A percentile compares a stretch with the other conserved stretches of the same genome.
phyloP scores from a whole-genome alignment of 2,888 invertebrate genomes.

The Limenitis camilla region DNA sequence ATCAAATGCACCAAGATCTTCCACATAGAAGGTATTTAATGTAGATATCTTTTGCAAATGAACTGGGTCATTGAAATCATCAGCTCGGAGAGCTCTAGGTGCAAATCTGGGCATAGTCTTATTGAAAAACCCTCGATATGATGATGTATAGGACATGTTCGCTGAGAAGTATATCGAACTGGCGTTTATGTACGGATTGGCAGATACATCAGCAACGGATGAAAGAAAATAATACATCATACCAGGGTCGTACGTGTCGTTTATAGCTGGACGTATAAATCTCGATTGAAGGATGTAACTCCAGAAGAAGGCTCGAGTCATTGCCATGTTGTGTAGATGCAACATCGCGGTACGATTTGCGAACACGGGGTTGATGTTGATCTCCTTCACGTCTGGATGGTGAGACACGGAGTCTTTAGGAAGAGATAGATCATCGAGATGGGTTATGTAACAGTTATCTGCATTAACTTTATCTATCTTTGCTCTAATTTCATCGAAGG shows the following conservation, averaged over 20 bases:
- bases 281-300: conserved; percentile 94
- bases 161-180: conserved; percentile 96
- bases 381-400: conserved; percentile 92
- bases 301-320: conserved; percentile 96
- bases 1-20: conserved; percentile 89
- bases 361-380: conserved; percentile 94
- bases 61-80: conserved; percentile 97
- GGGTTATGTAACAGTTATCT: conserved; percentile 93
- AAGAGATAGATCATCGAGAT: conserved; percentile 87
- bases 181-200: conserved; percentile 93
- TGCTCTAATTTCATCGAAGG: conserved; percentile 90
- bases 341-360: conserved; percentile 94
- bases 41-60: conserved; percentile 95
- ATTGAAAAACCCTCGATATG: conserved; percentile 96
- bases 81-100: conserved; percentile 91
- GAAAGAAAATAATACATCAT: conserved; percentile 98
- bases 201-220: conserved; percentile 94
- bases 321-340: conserved; percentile 97
- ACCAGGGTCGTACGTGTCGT: conserved; percentile 96
- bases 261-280: conserved; percentile 91
- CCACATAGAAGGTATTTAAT: conserved; percentile 90
- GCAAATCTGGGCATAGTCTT: conserved; percentile 96
- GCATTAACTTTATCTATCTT: conserved; percentile 87
- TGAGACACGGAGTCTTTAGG: conserved; percentile 91
- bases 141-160: conserved; percentile 94